phyloP scores from a whole-genome alignment of 2,797 vertebrate species.

The Myotis planiceps region DNA sequence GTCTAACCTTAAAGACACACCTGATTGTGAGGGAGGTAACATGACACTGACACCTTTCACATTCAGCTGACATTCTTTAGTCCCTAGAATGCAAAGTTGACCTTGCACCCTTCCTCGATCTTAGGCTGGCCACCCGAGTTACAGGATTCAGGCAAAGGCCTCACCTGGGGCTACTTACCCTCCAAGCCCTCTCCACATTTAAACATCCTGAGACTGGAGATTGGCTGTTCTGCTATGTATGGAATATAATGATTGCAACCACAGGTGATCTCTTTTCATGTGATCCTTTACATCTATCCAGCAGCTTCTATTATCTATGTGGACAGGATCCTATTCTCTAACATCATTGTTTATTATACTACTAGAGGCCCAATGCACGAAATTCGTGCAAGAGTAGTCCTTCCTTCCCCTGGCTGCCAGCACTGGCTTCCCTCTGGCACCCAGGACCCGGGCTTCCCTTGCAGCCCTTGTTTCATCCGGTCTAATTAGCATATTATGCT shows the following conservation, averaged over 20 bases:
- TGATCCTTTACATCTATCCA: accelerated
- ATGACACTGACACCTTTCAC: neutral
- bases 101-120: neutral
- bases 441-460: too few species aligned
- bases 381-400: too few species aligned
- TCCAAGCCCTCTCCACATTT: neutral
- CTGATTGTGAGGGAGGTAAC: neutral
- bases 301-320: neutral
- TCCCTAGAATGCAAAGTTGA: neutral
- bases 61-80: neutral
- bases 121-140: neutral
- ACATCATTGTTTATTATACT: neutral
- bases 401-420: too few species aligned
- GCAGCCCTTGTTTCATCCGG: too few species aligned
- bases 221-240: neutral
- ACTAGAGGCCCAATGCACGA: too few species aligned
- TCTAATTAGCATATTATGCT: too few species aligned
- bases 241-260: neutral
- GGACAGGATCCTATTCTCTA: neutral
- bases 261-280: neutral
- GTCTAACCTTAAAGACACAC: neutral
- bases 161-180: neutral
- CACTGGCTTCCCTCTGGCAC: too few species aligned
- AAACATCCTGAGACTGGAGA: neutral
- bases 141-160: neutral